Percentiles rank a stretch among this genome's conserved stretches.
These are phyloP conservation scores for Sibirionetta formosa DNA, from an alignment of 2,797 vertebrate species.

Conservation along the genomic window DNA sequence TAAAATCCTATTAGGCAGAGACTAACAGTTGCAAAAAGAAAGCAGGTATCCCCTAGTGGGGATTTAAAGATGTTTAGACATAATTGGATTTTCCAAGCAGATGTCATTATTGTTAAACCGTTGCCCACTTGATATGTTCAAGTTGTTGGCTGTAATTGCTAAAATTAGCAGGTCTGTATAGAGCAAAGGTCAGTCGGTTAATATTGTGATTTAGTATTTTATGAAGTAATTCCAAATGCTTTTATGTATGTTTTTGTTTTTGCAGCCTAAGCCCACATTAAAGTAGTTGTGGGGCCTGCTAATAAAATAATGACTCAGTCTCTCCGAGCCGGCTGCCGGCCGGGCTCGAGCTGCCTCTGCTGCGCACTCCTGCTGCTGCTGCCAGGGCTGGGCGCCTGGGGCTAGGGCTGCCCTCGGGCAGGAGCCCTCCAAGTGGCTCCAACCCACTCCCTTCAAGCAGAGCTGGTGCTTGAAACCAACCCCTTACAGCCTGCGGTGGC, in stretches of 20 bases:
- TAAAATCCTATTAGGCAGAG: conserved; percentile 83
- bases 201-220: conserved; percentile 80
- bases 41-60: conserved; percentile 83
- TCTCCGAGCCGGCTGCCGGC: not conserved
- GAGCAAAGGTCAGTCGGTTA: conserved; percentile 89
- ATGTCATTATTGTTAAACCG: conserved; percentile 90
- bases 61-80: conserved; percentile 81
- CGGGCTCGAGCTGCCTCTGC: rapidly evolving
- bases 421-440: not conserved
- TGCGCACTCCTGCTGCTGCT: not conserved
- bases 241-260: conserved; percentile 78
- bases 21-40: conserved; percentile 78
- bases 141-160: conserved; percentile 90
- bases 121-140: conserved; percentile 90
- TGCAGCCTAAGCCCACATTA: conserved; percentile 74
- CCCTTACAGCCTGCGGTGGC: rapidly evolving
- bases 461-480: not conserved
- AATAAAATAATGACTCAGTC: conserved; percentile 71
- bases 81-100: conserved; percentile 93
- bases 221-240: conserved; percentile 82
- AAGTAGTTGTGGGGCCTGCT: conserved; percentile 70
- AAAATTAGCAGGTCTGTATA: conserved; percentile 90
- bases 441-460: not conserved
- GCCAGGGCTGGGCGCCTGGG: rapidly evolving
- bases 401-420: not conserved